Base-by-base conservation (phyloP, 2,888 invertebrate species). In the Cerastoderma edule region DNA sequence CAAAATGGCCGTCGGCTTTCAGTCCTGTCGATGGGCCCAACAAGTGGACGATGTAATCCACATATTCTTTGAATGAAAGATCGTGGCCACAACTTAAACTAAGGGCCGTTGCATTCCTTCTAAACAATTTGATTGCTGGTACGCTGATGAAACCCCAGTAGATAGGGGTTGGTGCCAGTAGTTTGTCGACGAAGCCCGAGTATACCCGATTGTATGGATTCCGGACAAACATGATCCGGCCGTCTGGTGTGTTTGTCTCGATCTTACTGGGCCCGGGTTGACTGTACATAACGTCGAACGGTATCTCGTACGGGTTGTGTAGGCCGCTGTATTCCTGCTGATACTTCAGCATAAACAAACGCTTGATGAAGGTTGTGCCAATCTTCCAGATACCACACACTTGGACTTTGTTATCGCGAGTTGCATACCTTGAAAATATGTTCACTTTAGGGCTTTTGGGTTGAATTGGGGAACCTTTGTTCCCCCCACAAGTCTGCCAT, bases 101-200 rank as follows among this genome's bases (percentile, higher is more conserved):
- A 2, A 48, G 46, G 6, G 46, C 10, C 0, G 78, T 67, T 0
- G 84, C 69, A 10, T 78, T 72, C n/a, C 27, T 28, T 16, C 84
- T 67, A 32, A 64, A 57, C 19, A 35, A 10, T 32, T 44, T 53
- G 6, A 85, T 72, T 10, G 76, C 78, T 5, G 53, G 56, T 4
- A 60, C 39, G 1, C 80, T 76, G 56, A 83, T 73, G 0, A 30
- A 8, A 8, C 35, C 24, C 83, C 83, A 83, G 72, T 78, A 84
- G 10, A 72, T 35, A n/a, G 72, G 70, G 48, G 83, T 85, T n/a
- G 85, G 85, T 0, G 82, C 80, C 35, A 80, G 28, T 8, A 85
- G 67, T 39, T 85, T 85, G 60, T 85, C 85, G 1, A 84, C 75
- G 27, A 78, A 85, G 0, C 72, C 79, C 1, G 85, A 80, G n/a